Conservation (phyloP, 1,140 invertebrate genomes). For the Probaryconus sp. region DNA sequence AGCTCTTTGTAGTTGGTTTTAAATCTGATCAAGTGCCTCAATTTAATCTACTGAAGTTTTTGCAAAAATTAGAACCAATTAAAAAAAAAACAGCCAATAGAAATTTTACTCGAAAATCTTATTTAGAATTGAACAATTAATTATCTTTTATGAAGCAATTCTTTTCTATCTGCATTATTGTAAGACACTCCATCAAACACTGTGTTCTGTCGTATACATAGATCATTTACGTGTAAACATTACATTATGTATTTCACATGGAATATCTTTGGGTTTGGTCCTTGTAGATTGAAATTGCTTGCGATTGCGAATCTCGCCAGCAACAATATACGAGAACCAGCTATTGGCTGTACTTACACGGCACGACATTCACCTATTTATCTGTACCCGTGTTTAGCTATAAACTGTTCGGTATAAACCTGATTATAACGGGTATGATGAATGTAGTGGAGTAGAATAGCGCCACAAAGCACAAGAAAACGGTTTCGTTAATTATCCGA, state of each 20-base stretch:
- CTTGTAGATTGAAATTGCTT: constrained; percentile 5
- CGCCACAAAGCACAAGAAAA: constrained; percentile 48
- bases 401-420: background rate
- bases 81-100: too few relatives aligned
- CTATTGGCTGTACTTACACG: background rate
- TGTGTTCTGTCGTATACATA: too few relatives aligned
- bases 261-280: background rate
- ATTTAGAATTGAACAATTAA: too few relatives aligned
- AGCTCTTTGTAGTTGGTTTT: too few relatives aligned
- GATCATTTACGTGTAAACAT: background rate
- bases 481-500: constrained; percentile 73
- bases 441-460: constrained; percentile 2
- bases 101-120: too few relatives aligned
- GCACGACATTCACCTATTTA: background rate
- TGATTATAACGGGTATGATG: constrained; percentile 10
- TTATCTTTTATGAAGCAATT: too few relatives aligned
- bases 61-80: too few relatives aligned
- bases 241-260: background rate
- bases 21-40: too few relatives aligned
- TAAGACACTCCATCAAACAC: too few relatives aligned
- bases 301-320: background rate
- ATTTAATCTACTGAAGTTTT: too few relatives aligned
- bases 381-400: background rate
- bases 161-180: too few relatives aligned
- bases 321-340: background rate